phyloP scores from a whole-genome alignment of 2,888 invertebrate species.

The Acanthosepion lycidas region DNA sequence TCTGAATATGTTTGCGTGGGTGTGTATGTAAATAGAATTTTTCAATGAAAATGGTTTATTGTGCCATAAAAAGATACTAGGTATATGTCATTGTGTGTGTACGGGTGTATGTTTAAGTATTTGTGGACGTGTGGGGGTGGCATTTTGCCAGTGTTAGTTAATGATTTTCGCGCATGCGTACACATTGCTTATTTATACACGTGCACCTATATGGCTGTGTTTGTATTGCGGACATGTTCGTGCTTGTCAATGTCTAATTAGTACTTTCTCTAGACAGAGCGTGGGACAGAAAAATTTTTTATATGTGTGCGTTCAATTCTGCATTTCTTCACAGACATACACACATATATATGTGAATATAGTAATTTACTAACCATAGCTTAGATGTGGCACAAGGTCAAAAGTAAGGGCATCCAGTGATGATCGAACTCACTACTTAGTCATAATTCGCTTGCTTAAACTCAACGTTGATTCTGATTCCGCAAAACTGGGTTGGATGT shows the following conservation, averaged over 20 bases:
- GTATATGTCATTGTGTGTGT: too few relatives aligned
- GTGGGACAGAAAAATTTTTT: not conserved
- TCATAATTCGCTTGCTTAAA: too few relatives aligned
- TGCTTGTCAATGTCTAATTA: not conserved
- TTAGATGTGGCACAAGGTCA: too few relatives aligned
- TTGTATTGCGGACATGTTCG: not conserved
- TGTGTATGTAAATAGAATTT: not conserved
- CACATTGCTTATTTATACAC: not conserved
- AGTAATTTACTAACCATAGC: too few relatives aligned
- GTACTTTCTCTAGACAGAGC: not conserved
- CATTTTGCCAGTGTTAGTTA: not conserved
- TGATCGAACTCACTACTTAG: too few relatives aligned
- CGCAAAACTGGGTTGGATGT: too few relatives aligned
- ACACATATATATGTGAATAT: too few relatives aligned
- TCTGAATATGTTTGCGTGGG: too few relatives aligned
- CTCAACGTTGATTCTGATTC: too few relatives aligned
- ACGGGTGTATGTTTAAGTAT: not conserved
- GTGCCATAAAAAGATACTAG: too few relatives aligned
- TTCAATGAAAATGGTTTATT: not conserved
- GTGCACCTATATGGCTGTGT: not conserved
- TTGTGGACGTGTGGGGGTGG: not conserved
- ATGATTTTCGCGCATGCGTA: conserved; percentile 14
- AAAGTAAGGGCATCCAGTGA: too few relatives aligned
- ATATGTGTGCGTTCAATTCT: not conserved
- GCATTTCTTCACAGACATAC: not conserved